Conservation (phyloP, 2,113 vertebrate genomes). For the Cavia porcellus region DNA sequence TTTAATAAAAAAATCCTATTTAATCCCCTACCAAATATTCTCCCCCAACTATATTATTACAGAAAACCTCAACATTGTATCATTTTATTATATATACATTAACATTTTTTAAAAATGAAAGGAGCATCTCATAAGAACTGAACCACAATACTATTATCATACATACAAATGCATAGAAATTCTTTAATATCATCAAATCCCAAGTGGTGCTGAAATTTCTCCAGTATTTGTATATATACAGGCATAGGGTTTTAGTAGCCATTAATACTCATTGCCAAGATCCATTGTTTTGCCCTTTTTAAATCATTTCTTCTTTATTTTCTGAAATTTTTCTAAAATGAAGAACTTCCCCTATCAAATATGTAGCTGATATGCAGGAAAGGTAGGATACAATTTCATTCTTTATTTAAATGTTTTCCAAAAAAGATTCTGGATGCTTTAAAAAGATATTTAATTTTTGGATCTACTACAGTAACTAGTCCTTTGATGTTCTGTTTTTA, state of each 20-base stretch:
- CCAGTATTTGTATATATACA: neutral
- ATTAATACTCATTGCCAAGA: neutral
- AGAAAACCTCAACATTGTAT: neutral
- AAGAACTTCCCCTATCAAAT: neutral
- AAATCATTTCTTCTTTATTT: neutral
- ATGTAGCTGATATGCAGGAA: neutral
- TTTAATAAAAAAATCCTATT: too few species aligned
- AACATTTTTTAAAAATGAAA: conserved; percentile 1
- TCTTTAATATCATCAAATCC: neutral
- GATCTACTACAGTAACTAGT: neutral
- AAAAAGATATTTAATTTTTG: neutral
- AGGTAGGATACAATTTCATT: neutral
- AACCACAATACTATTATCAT: neutral
- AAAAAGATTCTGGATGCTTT: neutral
- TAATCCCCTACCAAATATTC: neutral
- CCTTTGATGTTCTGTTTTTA: neutral
- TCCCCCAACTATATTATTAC: neutral
- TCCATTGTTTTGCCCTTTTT: neutral
- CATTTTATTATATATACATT: neutral
- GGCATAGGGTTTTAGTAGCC: neutral
- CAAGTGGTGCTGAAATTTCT: neutral
- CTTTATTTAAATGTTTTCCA: neutral
- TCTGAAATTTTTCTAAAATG: neutral
- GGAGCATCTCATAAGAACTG: neutral
- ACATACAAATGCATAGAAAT: neutral